A percentile compares a stretch with the other conserved stretches of the same genome.
phyloP scores from a whole-genome alignment of 2,888 invertebrate species.

The Panzeria rudis region DNA sequence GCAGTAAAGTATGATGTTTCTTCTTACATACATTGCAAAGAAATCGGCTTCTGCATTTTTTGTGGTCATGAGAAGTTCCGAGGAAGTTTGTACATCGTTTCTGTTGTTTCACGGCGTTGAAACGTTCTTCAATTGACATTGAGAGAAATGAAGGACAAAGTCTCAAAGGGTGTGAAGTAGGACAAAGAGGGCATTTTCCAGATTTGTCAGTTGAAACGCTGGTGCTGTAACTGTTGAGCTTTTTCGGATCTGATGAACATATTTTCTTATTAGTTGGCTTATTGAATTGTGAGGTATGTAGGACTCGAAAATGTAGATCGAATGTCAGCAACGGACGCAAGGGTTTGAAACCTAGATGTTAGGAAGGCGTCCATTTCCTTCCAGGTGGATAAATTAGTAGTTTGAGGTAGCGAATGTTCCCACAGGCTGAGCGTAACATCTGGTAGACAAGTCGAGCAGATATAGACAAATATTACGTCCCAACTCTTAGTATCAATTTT shows the following conservation, averaged over 20 bases:
- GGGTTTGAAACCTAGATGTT: not conserved
- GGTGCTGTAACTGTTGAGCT: not conserved
- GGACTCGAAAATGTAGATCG: not conserved
- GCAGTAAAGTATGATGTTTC: conserved; percentile 24
- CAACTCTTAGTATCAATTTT: too few species aligned
- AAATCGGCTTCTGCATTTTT: conserved; percentile 1
- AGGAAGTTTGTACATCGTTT: conserved; percentile 27
- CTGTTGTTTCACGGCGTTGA: not conserved
- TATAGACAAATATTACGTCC: too few species aligned
- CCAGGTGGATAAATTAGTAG: too few species aligned
- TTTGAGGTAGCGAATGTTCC: not conserved
- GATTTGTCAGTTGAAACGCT: too few species aligned
- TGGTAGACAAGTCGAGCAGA: not conserved
- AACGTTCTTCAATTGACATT: conserved; percentile 34
- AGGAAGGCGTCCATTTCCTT: not conserved
- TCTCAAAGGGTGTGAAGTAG: too few species aligned
- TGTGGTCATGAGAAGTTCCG: conserved; percentile 1
- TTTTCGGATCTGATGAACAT: not conserved
- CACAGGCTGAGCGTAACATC: not conserved
- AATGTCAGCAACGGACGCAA: too few species aligned
- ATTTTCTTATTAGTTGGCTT: not conserved
- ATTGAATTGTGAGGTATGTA: not conserved
- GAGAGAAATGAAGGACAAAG: too few species aligned
- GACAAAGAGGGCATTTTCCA: too few species aligned
- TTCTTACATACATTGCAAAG: not conserved